These are phyloP conservation scores for Cydia pomonella DNA, from an alignment of 1,140 invertebrate genomes.

Conservation along the genomic window DNA sequence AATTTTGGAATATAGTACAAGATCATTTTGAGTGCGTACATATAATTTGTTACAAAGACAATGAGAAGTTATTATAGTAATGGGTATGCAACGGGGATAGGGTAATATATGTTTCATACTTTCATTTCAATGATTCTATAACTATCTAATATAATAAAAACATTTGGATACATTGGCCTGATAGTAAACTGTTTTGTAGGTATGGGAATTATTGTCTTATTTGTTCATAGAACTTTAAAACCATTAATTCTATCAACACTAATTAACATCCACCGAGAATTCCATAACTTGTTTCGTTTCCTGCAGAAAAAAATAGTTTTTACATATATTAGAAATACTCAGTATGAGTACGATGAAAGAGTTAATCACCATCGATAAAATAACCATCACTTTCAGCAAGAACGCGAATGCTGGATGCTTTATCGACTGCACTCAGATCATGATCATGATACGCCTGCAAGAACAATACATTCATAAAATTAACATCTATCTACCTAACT, in stretches of 20 bases:
- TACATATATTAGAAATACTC: not conserved
- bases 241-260: not conserved
- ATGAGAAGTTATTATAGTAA: no score
- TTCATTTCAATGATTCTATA: no score
- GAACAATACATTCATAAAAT: not conserved
- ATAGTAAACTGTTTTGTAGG: not conserved
- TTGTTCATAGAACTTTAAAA: not conserved
- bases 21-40: no score
- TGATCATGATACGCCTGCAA: not conserved
- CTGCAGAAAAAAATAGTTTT: not conserved
- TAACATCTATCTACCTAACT: slow-evolving; percentile 1
- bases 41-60: no score
- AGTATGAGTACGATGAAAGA: not conserved
- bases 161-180: no score
- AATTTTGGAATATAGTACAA: no score
- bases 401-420: slow-evolving; percentile 34
- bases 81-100: no score
- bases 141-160: no score
- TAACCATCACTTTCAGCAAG: slow-evolving; percentile 33
- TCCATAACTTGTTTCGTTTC: not conserved
- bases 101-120: no score
- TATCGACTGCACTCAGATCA: not conserved
- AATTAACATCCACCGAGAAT: not conserved
- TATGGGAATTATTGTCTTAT: slow-evolving; percentile 8
- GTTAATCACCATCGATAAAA: not conserved